These are phyloP conservation scores for Carabus problematicus DNA, from an alignment of 2,888 invertebrate species.

Conservation along the genomic window DNA sequence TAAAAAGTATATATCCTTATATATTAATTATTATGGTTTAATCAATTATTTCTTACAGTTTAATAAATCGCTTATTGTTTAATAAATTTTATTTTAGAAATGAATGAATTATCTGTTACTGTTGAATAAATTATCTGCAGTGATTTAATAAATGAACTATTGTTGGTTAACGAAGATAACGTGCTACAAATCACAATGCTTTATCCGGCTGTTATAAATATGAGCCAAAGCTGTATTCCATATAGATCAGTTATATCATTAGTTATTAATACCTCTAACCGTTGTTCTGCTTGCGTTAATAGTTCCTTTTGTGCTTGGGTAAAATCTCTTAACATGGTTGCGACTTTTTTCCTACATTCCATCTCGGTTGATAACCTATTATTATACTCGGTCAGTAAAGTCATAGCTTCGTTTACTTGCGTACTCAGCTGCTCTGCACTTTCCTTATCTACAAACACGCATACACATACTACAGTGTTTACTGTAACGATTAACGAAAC, in stretches of 20 bases:
- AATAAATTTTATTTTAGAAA: no score
- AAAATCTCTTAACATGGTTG: slow-evolving; percentile 87
- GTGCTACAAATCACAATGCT: no score
- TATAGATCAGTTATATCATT: not conserved
- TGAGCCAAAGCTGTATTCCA: not conserved
- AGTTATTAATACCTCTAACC: slow-evolving; percentile 73
- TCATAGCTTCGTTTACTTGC: slow-evolving; percentile 88
- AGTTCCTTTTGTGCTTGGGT: slow-evolving; percentile 86
- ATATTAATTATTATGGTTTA: no score
- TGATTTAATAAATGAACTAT: no score
- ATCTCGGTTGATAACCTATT: slow-evolving; percentile 84
- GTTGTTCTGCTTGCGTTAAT: slow-evolving; percentile 83
- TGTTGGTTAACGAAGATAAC: no score
- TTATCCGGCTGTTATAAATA: not conserved
- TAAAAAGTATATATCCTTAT: no score
- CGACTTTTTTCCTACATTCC: slow-evolving; percentile 86
- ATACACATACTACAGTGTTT: not conserved
- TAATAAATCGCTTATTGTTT: no score
- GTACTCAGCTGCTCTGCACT: slow-evolving; percentile 78
- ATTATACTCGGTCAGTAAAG: slow-evolving; percentile 89
- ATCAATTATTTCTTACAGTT: no score
- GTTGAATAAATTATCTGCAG: no score
- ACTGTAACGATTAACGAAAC: not conserved
- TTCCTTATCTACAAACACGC: slow-evolving; percentile 68
- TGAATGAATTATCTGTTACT: no score